phyloP scores from a whole-genome alignment of 2,888 invertebrate species.

The Selenia dentaria region DNA sequence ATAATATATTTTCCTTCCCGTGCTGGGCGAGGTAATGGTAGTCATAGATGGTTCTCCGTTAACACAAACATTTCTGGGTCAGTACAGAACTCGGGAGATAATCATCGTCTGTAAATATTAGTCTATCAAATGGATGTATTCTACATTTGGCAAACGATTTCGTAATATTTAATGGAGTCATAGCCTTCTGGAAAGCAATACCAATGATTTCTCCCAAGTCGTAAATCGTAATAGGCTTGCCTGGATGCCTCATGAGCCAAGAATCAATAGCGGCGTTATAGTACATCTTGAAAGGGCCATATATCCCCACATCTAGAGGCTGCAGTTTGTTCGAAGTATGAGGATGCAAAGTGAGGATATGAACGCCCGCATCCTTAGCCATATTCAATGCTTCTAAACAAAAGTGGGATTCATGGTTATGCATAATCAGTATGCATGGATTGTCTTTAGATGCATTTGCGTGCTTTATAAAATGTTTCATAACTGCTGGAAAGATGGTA shows the following conservation, averaged over 20 bases:
- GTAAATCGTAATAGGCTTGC: background rate
- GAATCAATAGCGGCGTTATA: background rate
- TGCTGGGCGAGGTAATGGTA: no score
- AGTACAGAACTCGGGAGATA: background rate
- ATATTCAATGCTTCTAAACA: background rate
- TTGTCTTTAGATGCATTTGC: background rate
- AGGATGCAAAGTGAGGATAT: background rate
- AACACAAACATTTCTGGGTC: no score
- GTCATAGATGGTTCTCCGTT: no score
- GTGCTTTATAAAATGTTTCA: background rate
- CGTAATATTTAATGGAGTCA: background rate
- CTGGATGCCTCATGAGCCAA: background rate
- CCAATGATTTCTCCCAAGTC: background rate
- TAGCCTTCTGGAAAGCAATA: background rate
- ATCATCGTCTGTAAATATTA: background rate
- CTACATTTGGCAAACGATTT: background rate
- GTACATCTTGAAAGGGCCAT: background rate
- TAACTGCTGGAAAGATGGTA: background rate
- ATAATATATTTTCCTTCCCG: no score
- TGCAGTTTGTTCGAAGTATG: background rate
- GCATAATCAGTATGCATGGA: background rate
- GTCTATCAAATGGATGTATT: background rate
- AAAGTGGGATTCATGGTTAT: background rate
- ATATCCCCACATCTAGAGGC: background rate
- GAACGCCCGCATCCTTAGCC: background rate